A percentile compares a stretch with the other conserved stretches of the same genome.
These are phyloP conservation scores for Staurois parvus DNA, from an alignment of 2,797 vertebrate species.

Conservation along the genomic window DNA sequence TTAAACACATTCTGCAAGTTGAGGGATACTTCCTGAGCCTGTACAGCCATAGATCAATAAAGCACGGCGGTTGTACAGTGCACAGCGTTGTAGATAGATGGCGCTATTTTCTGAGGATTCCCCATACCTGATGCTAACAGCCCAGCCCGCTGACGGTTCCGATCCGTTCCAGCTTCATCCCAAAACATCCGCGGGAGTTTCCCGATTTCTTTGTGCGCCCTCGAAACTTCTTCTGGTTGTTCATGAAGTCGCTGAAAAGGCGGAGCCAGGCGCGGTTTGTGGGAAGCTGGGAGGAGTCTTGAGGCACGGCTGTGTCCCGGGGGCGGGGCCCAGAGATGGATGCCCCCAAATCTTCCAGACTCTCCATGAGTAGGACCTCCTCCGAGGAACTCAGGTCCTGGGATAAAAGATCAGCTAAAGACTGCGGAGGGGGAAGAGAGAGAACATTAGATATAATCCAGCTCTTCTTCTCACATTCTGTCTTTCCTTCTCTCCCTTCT, in stretches of 20 bases:
- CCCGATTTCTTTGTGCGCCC: slow-evolving; percentile 57
- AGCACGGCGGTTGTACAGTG: no score
- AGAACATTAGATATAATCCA: no score
- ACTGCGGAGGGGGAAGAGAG: slow-evolving; percentile 13
- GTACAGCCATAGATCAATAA: no score
- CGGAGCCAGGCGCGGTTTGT: slow-evolving; percentile 29
- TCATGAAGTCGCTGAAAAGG: slow-evolving; percentile 59
- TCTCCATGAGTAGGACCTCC: slow-evolving; percentile 13
- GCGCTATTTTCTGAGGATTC: no score
- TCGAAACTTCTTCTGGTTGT: slow-evolving; percentile 52
- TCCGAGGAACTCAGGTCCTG: background rate
- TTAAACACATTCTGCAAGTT: no score
- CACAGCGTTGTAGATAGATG: no score
- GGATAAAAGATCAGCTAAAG: slow-evolving; percentile 26
- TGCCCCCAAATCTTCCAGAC: slow-evolving; percentile 21
- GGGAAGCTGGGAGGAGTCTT: background rate
- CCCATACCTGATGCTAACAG: slow-evolving; percentile 48
- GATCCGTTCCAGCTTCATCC: slow-evolving; percentile 64
- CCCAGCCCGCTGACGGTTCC: slow-evolving; percentile 64
- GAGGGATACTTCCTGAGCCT: no score
- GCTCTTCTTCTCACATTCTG: no score
- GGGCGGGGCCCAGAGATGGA: background rate
- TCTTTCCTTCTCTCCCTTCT: no score
- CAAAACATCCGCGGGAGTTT: slow-evolving; percentile 60
- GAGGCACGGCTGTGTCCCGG: background rate